These are phyloP conservation scores for Hiodon tergisus DNA, from an alignment of 2,113 vertebrate genomes.

Conservation along the genomic window DNA sequence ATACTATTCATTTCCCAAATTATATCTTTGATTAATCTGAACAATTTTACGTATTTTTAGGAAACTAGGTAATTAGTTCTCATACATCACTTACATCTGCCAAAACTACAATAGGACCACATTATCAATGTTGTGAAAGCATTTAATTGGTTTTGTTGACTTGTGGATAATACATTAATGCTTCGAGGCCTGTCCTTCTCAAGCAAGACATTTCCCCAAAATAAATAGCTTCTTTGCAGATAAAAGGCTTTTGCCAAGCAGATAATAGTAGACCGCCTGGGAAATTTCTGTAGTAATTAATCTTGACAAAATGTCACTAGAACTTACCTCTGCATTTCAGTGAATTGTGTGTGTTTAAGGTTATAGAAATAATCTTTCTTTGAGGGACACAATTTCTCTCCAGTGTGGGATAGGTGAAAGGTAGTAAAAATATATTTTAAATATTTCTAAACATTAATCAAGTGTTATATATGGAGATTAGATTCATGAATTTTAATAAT, in stretches of 20 bases:
- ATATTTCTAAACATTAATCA: no score
- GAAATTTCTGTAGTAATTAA: neutral
- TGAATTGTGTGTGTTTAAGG: no score
- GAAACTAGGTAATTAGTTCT: neutral
- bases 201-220: no score
- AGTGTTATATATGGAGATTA: no score
- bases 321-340: neutral
- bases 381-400: neutral
- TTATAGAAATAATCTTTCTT: neutral
- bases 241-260: no score
- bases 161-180: neutral
- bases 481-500: no score
- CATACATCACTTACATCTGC: neutral
- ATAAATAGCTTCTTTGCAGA: no score
- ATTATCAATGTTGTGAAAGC: neutral
- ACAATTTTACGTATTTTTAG: neutral
- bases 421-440: no score
- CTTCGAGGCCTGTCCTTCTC: no score
- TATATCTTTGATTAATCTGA: neutral
- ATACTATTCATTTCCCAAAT: neutral
- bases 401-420: no score
- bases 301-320: neutral
- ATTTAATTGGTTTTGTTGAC: neutral
- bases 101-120: neutral
- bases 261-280: neutral